phyloP scores from a whole-genome alignment of 2,888 invertebrate species.

The Athripsodes cinereus region DNA sequence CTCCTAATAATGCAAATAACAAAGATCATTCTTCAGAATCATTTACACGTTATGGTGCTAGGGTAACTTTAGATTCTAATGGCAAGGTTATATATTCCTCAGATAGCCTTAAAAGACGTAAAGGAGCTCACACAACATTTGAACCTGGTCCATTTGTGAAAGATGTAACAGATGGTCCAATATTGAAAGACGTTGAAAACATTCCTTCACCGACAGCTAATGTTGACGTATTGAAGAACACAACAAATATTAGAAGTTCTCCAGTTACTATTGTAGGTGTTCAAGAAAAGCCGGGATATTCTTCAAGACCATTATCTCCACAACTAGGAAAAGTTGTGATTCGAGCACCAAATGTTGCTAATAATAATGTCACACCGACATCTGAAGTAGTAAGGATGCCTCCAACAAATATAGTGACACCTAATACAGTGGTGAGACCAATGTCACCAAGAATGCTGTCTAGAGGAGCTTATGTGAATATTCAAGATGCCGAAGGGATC shows the following conservation, averaged over 20 bases:
- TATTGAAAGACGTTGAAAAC: slow-evolving; percentile 27
- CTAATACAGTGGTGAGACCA: slow-evolving; percentile 36
- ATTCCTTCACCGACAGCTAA: slow-evolving; percentile 7
- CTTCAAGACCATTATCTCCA: slow-evolving; percentile 51
- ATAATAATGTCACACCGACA: slow-evolving; percentile 33
- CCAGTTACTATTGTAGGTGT: slow-evolving; percentile 39
- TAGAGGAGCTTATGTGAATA: slow-evolving; percentile 65
- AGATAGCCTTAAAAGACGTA: slow-evolving; percentile 72
- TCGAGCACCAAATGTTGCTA: slow-evolving; percentile 46
- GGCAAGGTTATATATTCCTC: slow-evolving; percentile 86
- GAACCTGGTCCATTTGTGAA: slow-evolving; percentile 84
- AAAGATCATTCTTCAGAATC: slow-evolving; percentile 40
- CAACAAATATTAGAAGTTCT: slow-evolving; percentile 33
- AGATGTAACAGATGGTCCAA: slow-evolving; percentile 42
- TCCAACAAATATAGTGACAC: slow-evolving; percentile 58
- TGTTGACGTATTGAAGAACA: slow-evolving; percentile 13
- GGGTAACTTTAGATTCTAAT: slow-evolving; percentile 77
- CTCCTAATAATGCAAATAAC: slow-evolving; percentile 24
- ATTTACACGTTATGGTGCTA: slow-evolving; percentile 59
- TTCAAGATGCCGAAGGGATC: slow-evolving; percentile 59
- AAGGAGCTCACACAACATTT: slow-evolving; percentile 78
- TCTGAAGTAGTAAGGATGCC: slow-evolving; percentile 56
- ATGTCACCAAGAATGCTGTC: slow-evolving; percentile 39
- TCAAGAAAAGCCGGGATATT: slow-evolving; percentile 35
- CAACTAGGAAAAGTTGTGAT: slow-evolving; percentile 61